These are phyloP conservation scores for Porites cylindrica DNA, from an alignment of 92 coral and sea anemone species.

Conservation along the genomic window DNA sequence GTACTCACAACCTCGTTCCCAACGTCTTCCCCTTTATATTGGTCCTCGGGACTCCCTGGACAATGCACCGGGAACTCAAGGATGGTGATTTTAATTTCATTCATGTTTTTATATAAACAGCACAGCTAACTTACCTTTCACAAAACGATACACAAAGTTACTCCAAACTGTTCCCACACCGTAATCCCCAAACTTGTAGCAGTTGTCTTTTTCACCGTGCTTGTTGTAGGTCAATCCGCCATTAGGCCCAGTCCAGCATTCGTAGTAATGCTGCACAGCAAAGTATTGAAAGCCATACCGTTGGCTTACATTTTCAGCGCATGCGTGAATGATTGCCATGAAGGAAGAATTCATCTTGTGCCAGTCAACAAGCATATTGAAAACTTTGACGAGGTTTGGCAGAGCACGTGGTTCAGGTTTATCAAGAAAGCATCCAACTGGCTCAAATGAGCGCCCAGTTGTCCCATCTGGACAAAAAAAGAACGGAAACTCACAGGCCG, in stretches of 20 bases:
- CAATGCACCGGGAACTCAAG: too few relatives aligned
- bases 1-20: too few relatives aligned
- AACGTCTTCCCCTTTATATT: too few relatives aligned
- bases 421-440: conserved; percentile 1
- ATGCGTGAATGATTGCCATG: not conserved
- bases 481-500: too few relatives aligned
- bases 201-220: not conserved
- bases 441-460: not conserved
- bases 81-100: too few relatives aligned
- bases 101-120: too few relatives aligned
- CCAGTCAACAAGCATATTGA: not conserved
- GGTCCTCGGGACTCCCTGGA: too few relatives aligned
- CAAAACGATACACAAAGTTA: conserved; percentile 18
- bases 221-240: not conserved
- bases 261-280: not conserved
- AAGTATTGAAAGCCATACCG: not conserved
- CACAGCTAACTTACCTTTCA: conserved; percentile 4
- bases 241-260: conserved; percentile 8
- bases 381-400: not conserved
- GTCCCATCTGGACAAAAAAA: not conserved
- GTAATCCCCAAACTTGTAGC: not conserved
- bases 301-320: not conserved
- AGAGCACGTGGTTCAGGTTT: not conserved
- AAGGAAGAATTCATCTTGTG: not conserved
- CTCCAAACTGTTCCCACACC: not conserved